Conservation (phyloP, 2,888 invertebrate species). For the Agriopis marginaria region DNA sequence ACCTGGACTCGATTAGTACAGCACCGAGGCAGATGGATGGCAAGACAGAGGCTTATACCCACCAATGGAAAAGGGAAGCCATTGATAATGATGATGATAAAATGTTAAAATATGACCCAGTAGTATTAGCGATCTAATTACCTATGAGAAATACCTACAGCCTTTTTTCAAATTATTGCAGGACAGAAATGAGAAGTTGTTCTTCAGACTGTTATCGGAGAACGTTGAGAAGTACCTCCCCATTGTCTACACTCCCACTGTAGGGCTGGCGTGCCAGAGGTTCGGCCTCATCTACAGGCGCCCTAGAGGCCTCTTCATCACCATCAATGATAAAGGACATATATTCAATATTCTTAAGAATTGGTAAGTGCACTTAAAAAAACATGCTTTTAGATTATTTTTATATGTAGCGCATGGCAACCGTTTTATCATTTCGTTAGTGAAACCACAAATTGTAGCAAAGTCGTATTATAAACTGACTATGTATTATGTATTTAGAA, state of each 20-base stretch:
- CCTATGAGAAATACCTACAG: slow-evolving; percentile 44
- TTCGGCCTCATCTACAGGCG: slow-evolving; percentile 98
- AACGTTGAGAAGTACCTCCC: slow-evolving; percentile 98
- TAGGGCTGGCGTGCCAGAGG: slow-evolving; percentile 98
- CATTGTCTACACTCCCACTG: slow-evolving; percentile 99
- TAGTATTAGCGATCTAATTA: slow-evolving; percentile 16
- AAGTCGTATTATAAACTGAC: no score
- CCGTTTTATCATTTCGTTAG: no score
- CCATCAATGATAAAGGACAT: slow-evolving; percentile 97
- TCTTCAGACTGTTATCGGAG: slow-evolving; percentile 96
- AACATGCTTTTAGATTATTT: background rate
- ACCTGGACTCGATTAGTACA: no score
- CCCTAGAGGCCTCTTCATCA: slow-evolving; percentile 97
- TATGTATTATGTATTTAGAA: no score
- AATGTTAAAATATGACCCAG: no score
- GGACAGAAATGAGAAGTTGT: slow-evolving; percentile 98
- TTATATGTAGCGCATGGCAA: no score
- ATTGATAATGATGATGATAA: no score
- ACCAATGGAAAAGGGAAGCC: no score
- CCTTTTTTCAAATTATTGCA: slow-evolving; percentile 69
- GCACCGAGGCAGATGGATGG: no score
- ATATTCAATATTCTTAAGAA: slow-evolving; percentile 96
- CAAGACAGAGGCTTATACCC: no score
- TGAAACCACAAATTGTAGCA: no score
- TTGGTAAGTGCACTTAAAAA: slow-evolving; percentile 90